phyloP scores from a whole-genome alignment of 2,888 invertebrate species.

The Oscheius sp. region DNA sequence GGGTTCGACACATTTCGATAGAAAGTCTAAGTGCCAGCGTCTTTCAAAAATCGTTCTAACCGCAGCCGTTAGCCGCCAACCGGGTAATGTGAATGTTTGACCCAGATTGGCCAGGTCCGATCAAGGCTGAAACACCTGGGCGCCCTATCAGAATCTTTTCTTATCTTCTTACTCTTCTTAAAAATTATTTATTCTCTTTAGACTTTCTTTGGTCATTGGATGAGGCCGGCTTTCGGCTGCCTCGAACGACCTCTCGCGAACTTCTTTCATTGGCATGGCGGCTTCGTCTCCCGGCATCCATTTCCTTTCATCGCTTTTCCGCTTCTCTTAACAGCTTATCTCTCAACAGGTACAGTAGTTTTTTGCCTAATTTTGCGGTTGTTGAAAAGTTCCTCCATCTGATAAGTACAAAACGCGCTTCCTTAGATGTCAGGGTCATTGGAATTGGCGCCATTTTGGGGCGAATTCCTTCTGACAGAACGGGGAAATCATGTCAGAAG shows the following conservation, averaged over 20 bases:
- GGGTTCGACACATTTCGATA: too few species aligned
- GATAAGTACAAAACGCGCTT: slow-evolving; percentile 17
- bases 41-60: too few species aligned
- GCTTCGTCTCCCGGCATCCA: slow-evolving; percentile 51
- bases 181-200: background rate
- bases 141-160: slow-evolving; percentile 4
- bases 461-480: background rate
- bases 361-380: background rate
- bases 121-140: slow-evolving; percentile 25
- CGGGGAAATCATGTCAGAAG: background rate
- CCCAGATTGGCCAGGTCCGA: slow-evolving; percentile 17
- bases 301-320: slow-evolving; percentile 54
- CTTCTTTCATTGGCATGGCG: slow-evolving; percentile 60
- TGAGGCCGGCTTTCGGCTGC: slow-evolving; percentile 50
- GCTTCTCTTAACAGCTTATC: slow-evolving; percentile 43
- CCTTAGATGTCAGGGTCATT: slow-evolving; percentile 20
- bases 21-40: too few species aligned
- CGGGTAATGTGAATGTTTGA: slow-evolving; percentile 29
- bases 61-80: slow-evolving; percentile 23
- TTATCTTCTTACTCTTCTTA: background rate
- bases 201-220: background rate
- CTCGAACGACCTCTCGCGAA: slow-evolving; percentile 53
- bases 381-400: background rate
- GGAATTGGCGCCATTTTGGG: slow-evolving; percentile 3
- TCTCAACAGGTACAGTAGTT: slow-evolving; percentile 44